phyloP scores from a whole-genome alignment of 2,888 invertebrate genomes.

The Eristalinus sepulchralis region DNA sequence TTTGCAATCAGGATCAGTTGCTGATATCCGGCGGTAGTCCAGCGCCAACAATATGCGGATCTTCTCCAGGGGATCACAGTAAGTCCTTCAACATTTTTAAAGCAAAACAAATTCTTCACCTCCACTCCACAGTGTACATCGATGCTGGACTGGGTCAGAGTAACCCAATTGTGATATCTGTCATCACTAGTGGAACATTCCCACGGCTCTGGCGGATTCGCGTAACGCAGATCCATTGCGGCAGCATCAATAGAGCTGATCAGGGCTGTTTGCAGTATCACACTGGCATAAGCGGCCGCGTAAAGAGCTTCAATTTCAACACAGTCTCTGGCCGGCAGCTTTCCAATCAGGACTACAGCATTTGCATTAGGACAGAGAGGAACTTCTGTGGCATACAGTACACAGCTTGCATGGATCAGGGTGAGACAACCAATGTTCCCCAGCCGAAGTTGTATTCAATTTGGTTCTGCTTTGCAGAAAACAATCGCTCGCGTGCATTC shows the following conservation, averaged over 20 bases:
- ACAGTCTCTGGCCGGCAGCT: slow-evolving; percentile 88
- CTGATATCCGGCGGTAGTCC: slow-evolving; percentile 91
- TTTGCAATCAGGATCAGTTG: slow-evolving; percentile 92
- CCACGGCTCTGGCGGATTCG: slow-evolving; percentile 91
- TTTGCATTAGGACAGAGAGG: slow-evolving; percentile 91
- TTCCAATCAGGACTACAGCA: slow-evolving; percentile 94
- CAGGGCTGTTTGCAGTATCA: slow-evolving; percentile 80
- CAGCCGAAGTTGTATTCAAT: not conserved
- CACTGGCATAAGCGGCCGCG: slow-evolving; percentile 88
- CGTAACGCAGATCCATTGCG: slow-evolving; percentile 90
- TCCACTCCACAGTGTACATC: slow-evolving; percentile 87
- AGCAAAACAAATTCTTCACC: not conserved
- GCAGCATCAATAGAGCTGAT: slow-evolving; percentile 84
- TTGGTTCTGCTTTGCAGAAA: slow-evolving; percentile 81
- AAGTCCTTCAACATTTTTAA: slow-evolving; percentile 74
- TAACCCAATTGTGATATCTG: slow-evolving; percentile 90
- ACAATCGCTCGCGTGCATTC: slow-evolving; percentile 88
- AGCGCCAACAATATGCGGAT: slow-evolving; percentile 90
- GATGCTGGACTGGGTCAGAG: slow-evolving; percentile 87
- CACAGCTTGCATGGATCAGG: slow-evolving; percentile 87
- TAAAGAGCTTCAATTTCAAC: slow-evolving; percentile 93
- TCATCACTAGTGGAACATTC: slow-evolving; percentile 90
- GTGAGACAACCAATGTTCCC: slow-evolving; percentile 77
- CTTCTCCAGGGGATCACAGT: slow-evolving; percentile 92
- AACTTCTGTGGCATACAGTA: slow-evolving; percentile 95